phyloP scores from a whole-genome alignment of 2,113 vertebrate species.

The Chlorocebus sabaeus region DNA sequence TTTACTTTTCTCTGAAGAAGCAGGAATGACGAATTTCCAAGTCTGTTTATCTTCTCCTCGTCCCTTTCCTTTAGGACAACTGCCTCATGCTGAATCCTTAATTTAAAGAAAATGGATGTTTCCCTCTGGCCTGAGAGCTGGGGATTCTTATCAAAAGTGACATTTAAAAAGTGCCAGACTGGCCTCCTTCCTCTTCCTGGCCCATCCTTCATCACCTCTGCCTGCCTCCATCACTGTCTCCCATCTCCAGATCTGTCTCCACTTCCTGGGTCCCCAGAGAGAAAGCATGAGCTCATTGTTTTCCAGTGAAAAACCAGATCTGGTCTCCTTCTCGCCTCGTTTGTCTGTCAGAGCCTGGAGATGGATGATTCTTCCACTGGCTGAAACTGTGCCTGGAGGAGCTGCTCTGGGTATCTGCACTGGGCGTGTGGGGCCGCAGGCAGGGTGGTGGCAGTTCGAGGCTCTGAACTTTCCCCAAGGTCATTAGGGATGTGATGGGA shows the following conservation, averaged over 20 bases:
- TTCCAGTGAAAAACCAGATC: slow-evolving; percentile 76
- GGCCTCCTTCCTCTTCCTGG: slow-evolving; percentile 49
- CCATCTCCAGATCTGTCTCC: slow-evolving; percentile 48
- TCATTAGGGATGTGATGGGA: slow-evolving; percentile 42
- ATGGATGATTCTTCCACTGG: slow-evolving; percentile 71
- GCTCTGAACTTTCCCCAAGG: slow-evolving; percentile 57
- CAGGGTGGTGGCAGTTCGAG: background rate
- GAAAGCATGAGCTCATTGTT: slow-evolving; percentile 81
- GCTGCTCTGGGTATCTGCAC: background rate
- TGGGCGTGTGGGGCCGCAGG: fast-evolving
- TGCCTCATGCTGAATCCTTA: slow-evolving; percentile 58
- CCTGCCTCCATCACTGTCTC: slow-evolving; percentile 48
- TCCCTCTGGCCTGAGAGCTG: slow-evolving; percentile 73
- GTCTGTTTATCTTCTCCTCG: slow-evolving; percentile 73
- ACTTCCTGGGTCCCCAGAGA: slow-evolving; percentile 74
- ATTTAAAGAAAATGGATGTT: slow-evolving; percentile 75
- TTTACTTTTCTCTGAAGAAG: slow-evolving; percentile 77
- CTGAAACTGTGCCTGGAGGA: slow-evolving; percentile 65
- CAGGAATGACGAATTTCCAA: slow-evolving; percentile 74
- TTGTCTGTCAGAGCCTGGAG: slow-evolving; percentile 76
- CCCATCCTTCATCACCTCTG: slow-evolving; percentile 59
- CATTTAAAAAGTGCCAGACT: slow-evolving; percentile 72
- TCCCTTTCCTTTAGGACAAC: slow-evolving; percentile 58
- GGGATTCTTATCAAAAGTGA: slow-evolving; percentile 77
- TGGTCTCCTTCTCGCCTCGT: slow-evolving; percentile 74